These are phyloP conservation scores for Silurus lanzhouensis DNA, from an alignment of 2,797 vertebrate genomes.

Conservation along the genomic window DNA sequence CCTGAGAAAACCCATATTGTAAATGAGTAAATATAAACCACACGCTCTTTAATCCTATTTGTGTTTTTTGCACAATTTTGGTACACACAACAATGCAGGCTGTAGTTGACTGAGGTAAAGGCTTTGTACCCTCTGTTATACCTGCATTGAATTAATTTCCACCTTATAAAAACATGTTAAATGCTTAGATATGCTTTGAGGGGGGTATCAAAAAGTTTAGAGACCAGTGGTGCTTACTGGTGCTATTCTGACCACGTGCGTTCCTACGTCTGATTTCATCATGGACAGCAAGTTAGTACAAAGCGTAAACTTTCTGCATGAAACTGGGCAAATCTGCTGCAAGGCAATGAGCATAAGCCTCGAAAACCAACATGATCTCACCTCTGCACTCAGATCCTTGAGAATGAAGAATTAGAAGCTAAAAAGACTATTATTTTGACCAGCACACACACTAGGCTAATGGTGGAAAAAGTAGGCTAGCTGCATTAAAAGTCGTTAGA, in stretches of 20 bases:
- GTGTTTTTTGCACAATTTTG: neutral
- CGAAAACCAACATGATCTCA: too few species aligned
- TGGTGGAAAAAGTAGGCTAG: constrained; percentile 22
- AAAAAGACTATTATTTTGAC: neutral
- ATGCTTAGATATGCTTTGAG: neutral
- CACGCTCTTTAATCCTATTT: neutral
- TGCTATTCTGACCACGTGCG: too few species aligned
- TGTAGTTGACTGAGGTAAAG: neutral
- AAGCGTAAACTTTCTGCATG: too few species aligned
- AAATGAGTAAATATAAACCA: neutral
- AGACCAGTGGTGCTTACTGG: too few species aligned
- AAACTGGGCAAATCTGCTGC: too few species aligned
- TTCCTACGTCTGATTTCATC: too few species aligned
- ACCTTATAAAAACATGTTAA: constrained; percentile 4
- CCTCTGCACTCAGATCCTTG: neutral
- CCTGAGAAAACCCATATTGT: neutral
- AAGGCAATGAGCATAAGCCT: too few species aligned
- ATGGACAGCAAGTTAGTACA: too few species aligned
- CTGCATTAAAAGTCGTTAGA: constrained; percentile 15
- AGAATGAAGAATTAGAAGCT: neutral
- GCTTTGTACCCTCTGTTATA: neutral
- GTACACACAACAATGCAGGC: neutral
- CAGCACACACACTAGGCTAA: neutral
- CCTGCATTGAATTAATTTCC: neutral
- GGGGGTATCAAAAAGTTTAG: too few species aligned